These are phyloP conservation scores for Agonopterix heracliana DNA, from an alignment of 2,888 invertebrate genomes.

Conservation along the genomic window DNA sequence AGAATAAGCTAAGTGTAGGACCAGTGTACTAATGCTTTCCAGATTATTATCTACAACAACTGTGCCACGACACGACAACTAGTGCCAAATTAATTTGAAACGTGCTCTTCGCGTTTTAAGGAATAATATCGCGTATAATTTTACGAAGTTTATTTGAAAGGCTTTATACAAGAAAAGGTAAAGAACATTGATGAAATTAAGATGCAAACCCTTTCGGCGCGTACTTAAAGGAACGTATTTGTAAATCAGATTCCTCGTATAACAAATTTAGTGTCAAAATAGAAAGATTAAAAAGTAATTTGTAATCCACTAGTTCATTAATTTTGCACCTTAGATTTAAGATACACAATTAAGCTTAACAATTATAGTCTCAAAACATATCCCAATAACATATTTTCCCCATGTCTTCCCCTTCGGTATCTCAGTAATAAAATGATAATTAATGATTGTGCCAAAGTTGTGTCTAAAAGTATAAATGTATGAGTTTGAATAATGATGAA, in stretches of 20 bases:
- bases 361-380: slow-evolving; percentile 56
- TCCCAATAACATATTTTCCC: slow-evolving; percentile 53
- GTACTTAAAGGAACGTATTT: no score
- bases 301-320: slow-evolving; percentile 48
- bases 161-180: no score
- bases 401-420: slow-evolving; percentile 71
- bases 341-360: slow-evolving; percentile 41
- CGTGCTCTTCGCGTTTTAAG: no score
- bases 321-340: slow-evolving; percentile 69
- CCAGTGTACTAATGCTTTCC: slow-evolving; percentile 57
- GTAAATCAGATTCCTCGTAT: no score
- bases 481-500: slow-evolving; percentile 33
- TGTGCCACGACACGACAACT: slow-evolving; percentile 52
- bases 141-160: no score
- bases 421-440: slow-evolving; percentile 43
- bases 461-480: slow-evolving; percentile 34
- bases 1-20: slow-evolving; percentile 63
- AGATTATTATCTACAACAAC: slow-evolving; percentile 26
- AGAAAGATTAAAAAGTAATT: not conserved
- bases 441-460: slow-evolving; percentile 69
- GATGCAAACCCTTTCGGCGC: no score
- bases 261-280: no score
- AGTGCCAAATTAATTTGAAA: slow-evolving; percentile 52
- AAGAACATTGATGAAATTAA: no score
- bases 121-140: no score